phyloP scores from a whole-genome alignment of 2,888 invertebrate species.

The Pelosia muscerda region DNA sequence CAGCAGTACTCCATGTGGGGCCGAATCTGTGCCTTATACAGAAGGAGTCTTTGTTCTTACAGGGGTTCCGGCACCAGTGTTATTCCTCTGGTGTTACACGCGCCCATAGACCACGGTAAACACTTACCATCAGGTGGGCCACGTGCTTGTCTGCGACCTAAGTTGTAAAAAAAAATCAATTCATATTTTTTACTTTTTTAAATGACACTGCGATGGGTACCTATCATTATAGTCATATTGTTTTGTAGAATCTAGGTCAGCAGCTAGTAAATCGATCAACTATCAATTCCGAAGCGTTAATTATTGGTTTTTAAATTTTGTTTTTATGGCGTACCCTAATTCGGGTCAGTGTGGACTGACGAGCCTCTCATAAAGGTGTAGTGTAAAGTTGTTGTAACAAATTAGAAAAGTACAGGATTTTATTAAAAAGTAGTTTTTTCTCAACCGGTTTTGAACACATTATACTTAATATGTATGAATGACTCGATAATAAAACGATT shows the following conservation, averaged over 20 bases:
- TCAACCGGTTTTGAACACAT: background rate
- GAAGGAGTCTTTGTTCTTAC: too few species aligned
- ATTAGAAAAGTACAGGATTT: background rate
- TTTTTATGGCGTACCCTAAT: slow-evolving; percentile 40
- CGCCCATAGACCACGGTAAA: too few species aligned
- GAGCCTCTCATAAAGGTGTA: slow-evolving; percentile 16
- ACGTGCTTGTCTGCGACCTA: too few species aligned
- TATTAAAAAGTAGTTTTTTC: background rate
- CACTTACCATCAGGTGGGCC: too few species aligned
- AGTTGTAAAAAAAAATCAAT: background rate
- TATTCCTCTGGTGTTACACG: too few species aligned
- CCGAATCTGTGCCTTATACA: too few species aligned
- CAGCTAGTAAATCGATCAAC: slow-evolving; percentile 28
- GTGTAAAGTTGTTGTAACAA: slow-evolving; percentile 5
- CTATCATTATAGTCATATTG: slow-evolving; percentile 1
- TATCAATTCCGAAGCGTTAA: slow-evolving; percentile 37
- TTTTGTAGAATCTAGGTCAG: slow-evolving; percentile 1
- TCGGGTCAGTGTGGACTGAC: slow-evolving; percentile 21
- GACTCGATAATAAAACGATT: background rate
- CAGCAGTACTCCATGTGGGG: too few species aligned
- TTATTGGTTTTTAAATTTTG: slow-evolving; percentile 42
- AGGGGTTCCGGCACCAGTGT: too few species aligned
- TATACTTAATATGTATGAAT: too few species aligned
- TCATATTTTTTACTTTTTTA: background rate
- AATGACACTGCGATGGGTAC: background rate